Evolutionary conservation across 2,888 invertebrate species (phyloP).

Genomic region (Plutella xylostella): DNA sequence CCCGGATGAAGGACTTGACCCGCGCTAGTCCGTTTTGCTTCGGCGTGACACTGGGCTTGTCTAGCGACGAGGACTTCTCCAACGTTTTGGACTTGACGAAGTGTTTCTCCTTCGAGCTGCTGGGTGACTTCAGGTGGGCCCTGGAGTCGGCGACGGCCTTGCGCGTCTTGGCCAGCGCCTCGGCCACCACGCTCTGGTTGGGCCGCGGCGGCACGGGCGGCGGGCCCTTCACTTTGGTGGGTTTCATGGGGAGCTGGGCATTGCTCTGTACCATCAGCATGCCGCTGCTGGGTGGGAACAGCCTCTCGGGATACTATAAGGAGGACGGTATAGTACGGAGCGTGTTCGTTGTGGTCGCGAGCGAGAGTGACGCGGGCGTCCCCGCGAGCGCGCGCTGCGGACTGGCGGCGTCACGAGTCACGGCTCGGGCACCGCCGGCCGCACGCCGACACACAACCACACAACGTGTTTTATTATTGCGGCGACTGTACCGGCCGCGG

Average conservation of each 20-base stretch:
- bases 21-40: constrained; percentile 62
- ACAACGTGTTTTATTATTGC: neutral
- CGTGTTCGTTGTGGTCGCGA: constrained; percentile 32
- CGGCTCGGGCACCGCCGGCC: neutral
- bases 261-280: constrained; percentile 70
- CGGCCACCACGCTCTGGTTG: constrained; percentile 77
- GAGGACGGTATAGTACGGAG: constrained; percentile 61
- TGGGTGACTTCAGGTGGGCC: constrained; percentile 48
- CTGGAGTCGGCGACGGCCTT: constrained; percentile 64
- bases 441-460: too few species aligned
- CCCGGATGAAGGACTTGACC: constrained; percentile 64
- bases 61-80: constrained; percentile 40
- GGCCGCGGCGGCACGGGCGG: constrained; percentile 88
- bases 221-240: constrained; percentile 68
- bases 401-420: constrained; percentile 15
- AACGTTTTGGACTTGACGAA: constrained; percentile 49
- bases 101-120: constrained; percentile 41
- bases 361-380: constrained; percentile 12
- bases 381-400: constrained; percentile 34
- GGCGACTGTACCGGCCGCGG: constrained; percentile 16
- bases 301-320: constrained; percentile 63
- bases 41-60: constrained; percentile 45
- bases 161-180: constrained; percentile 77
- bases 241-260: constrained; percentile 63
- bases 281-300: constrained; percentile 30